A percentile compares a stretch with the other conserved stretches of the same genome.
Conservation (phyloP, 2,113 vertebrate genomes). For the Agapornis roseicollis region DNA sequence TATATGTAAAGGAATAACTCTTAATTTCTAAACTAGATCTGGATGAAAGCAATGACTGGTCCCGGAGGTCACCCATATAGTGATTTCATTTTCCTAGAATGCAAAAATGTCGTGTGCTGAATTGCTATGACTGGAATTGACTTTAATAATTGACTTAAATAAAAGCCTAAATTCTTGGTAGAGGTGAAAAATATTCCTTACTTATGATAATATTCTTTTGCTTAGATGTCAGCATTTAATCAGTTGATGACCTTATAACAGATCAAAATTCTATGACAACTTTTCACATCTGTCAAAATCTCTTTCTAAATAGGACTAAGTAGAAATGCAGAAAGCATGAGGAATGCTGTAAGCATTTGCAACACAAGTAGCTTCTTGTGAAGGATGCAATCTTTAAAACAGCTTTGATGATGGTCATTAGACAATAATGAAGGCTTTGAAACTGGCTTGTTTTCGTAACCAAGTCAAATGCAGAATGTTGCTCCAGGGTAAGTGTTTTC, state of each 20-base stretch:
- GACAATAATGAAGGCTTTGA: constrained; percentile 19
- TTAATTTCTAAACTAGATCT: background rate
- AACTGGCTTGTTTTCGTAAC: background rate
- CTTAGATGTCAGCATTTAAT: background rate
- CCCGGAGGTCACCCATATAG: background rate
- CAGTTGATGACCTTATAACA: background rate
- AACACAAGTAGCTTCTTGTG: background rate
- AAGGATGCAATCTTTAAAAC: constrained; percentile 1
- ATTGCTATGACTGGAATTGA: background rate
- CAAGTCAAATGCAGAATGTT: constrained; percentile 5
- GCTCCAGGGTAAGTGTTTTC: constrained; percentile 9
- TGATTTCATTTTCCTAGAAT: background rate
- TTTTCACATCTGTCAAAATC: background rate
- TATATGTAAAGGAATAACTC: background rate
- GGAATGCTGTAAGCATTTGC: background rate
- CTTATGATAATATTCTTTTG: background rate
- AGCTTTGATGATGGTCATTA: constrained; percentile 22
- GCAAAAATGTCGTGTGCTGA: background rate
- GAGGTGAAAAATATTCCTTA: background rate
- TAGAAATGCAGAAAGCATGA: background rate
- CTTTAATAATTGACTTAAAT: background rate
- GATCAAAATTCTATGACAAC: background rate
- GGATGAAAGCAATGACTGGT: background rate
- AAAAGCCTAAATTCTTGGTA: background rate
- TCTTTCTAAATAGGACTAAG: background rate